Percentiles rank a stretch among this genome's conserved stretches.
These are phyloP conservation scores for Plemyria rubiginata DNA, from an alignment of 2,888 invertebrate species.

Conservation along the genomic window DNA sequence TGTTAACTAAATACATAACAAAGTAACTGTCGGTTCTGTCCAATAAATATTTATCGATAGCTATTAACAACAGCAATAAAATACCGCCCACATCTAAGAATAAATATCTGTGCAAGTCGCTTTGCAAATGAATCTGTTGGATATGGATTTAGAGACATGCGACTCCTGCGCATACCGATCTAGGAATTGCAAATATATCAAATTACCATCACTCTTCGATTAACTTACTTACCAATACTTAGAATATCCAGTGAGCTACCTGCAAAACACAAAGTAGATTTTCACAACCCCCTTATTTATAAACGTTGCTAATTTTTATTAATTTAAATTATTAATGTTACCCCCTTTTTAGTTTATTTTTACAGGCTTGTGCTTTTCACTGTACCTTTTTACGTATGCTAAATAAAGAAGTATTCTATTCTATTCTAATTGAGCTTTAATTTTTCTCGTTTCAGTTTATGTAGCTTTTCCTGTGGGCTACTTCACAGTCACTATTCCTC, in stretches of 20 bases:
- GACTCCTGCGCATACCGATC: conserved; percentile 44
- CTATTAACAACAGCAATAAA: conserved; percentile 25
- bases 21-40: conserved; percentile 11
- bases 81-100: conserved; percentile 22
- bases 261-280: no score
- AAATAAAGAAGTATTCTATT: no score
- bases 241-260: not conserved
- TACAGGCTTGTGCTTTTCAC: no score
- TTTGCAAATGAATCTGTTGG: conserved; percentile 14
- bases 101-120: conserved; percentile 5
- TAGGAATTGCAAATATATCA: conserved; percentile 25
- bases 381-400: no score
- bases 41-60: conserved; percentile 25
- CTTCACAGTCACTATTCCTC: no score
- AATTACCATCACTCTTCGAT: conserved; percentile 13
- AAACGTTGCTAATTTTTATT: no score
- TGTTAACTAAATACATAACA: conserved; percentile 13
- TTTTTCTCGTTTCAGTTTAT: no score
- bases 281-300: no score
- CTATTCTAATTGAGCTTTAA: no score
- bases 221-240: not conserved
- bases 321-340: no score
- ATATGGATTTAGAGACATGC: conserved; percentile 34
- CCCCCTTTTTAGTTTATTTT: no score
- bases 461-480: no score